Evolutionary conservation across 2,797 vertebrate species (phyloP).

Genomic region (Brachyalestes nurse): DNA sequence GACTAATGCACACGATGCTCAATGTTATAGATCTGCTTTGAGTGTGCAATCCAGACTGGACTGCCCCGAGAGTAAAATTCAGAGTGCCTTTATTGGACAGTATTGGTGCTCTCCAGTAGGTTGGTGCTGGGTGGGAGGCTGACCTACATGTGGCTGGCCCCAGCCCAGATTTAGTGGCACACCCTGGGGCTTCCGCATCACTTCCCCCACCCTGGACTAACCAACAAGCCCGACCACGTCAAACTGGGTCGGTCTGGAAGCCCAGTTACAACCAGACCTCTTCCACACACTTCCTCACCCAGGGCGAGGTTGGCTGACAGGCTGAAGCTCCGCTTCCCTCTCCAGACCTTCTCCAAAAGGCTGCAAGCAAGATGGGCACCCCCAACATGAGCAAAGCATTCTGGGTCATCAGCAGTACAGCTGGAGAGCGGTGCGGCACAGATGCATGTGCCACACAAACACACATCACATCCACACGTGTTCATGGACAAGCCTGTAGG

Average conservation of each 20-base stretch:
- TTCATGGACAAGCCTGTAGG: neutral
- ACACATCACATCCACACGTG: neutral
- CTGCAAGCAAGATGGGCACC: conserved; percentile 15
- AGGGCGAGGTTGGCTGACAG: conserved; percentile 32
- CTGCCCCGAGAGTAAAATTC: neutral
- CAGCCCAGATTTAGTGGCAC: conserved; percentile 71
- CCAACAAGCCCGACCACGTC: conserved; percentile 54
- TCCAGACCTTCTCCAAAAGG: conserved; percentile 38
- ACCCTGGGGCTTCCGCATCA: conserved; percentile 63
- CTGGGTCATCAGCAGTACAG: conserved; percentile 24
- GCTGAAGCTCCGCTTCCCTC: conserved; percentile 12
- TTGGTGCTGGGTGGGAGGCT: conserved; percentile 62
- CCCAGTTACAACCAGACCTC: conserved; percentile 52
- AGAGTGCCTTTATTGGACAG: conserved; percentile 1
- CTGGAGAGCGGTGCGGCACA: conserved; percentile 9
- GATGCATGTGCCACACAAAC: neutral
- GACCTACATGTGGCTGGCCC: conserved; percentile 79
- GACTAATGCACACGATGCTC: neutral
- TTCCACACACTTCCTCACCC: conserved; percentile 44
- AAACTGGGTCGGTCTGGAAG: conserved; percentile 69
- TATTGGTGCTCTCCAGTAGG: conserved; percentile 35
- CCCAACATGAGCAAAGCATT: conserved; percentile 24
- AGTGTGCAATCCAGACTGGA: neutral
- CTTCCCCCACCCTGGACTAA: conserved; percentile 58
- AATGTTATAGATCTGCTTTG: conserved; percentile 13